Percentiles rank a stretch among this genome's conserved stretches.
Conservation (phyloP, 2,888 invertebrate genomes). For the Therioaphis trifolii region DNA sequence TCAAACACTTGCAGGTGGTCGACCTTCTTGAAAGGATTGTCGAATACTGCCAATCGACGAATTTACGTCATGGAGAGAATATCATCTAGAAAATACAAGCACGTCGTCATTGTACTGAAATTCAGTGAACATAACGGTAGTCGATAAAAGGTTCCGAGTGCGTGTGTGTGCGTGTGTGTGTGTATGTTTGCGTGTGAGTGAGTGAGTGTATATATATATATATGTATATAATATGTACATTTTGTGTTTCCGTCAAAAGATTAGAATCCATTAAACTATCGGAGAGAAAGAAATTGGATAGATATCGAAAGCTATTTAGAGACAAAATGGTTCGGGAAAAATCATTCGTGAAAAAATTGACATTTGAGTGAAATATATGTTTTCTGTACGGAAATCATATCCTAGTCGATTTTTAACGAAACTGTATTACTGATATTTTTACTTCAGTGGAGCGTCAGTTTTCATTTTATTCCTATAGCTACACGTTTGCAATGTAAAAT, state of each 20-base stretch:
- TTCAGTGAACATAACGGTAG: not conserved
- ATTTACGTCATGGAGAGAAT: not conserved
- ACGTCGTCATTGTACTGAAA: not conserved
- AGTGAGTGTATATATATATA: not conserved
- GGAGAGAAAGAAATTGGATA: not conserved
- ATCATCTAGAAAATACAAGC: not conserved
- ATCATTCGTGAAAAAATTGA: constrained; percentile 7
- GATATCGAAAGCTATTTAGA: constrained; percentile 25
- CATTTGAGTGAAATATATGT: not conserved
- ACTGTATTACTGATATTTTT: constrained; percentile 13
- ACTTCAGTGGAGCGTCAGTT: constrained; percentile 10
- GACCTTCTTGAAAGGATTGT: constrained; percentile 26
- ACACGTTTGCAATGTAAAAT: not conserved
- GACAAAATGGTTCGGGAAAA: constrained; percentile 16
- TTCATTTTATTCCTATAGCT: not conserved
- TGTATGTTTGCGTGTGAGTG: too few relatives aligned
- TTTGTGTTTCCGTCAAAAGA: constrained; percentile 32
- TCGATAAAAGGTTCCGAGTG: constrained; percentile 29
- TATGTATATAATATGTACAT: not conserved
- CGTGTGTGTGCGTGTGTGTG: too few relatives aligned
- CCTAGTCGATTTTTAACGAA: not conserved
- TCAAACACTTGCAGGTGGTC: constrained; percentile 38
- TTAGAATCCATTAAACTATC: constrained; percentile 36
- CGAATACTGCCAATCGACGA: too few relatives aligned
- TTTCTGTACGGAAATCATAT: not conserved